Conservation (phyloP, 2,888 invertebrate genomes). For the Noctua fimbriata region DNA sequence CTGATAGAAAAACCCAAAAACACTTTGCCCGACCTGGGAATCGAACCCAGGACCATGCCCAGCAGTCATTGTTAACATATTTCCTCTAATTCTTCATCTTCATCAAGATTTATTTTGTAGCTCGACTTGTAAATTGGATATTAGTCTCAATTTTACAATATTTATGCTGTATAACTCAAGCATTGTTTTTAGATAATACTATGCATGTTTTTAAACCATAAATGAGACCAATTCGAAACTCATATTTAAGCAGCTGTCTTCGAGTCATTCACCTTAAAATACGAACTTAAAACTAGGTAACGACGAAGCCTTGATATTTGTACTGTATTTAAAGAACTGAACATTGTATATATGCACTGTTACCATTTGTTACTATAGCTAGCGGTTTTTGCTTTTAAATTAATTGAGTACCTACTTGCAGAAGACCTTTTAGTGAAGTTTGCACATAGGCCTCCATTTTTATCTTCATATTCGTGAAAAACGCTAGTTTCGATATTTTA, state of each 20-base stretch:
- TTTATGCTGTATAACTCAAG: neutral
- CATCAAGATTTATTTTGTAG: neutral
- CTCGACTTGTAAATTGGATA: neutral
- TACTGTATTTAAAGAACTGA: constrained; percentile 12
- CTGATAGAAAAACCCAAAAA: too few species aligned
- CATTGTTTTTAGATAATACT: neutral
- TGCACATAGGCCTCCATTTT: neutral
- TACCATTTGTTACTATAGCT: neutral
- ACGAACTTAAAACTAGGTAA: neutral
- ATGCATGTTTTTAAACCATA: constrained; percentile 3
- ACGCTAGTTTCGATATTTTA: neutral
- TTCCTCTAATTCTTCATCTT: neutral
- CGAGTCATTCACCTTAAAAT: constrained; percentile 29
- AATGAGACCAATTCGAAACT: neutral
- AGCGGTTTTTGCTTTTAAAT: neutral
- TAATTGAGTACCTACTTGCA: neutral
- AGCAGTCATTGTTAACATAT: neutral
- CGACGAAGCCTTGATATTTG: neutral
- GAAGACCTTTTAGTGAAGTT: neutral
- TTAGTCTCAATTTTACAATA: neutral
- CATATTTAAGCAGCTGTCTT: constrained; percentile 24
- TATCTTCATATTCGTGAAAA: neutral
- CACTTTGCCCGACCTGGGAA: too few species aligned
- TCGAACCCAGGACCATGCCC: too few species aligned
- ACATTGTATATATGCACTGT: neutral